These are phyloP conservation scores for Tonatia bakeri DNA, from an alignment of 2,113 vertebrate genomes.

Conservation along the genomic window DNA sequence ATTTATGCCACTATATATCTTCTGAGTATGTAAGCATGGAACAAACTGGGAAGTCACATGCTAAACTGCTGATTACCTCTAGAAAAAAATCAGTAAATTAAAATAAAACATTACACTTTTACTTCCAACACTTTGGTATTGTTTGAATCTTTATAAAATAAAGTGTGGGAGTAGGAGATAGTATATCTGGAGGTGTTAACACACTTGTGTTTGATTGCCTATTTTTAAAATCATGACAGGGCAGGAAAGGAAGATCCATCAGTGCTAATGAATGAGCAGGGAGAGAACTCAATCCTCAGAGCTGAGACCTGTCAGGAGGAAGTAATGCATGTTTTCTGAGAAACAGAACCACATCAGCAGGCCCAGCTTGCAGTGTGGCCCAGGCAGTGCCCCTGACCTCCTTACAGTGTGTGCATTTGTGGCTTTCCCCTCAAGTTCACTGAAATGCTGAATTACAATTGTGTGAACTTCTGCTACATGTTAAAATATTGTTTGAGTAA, in stretches of 20 bases:
- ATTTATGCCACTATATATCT: background rate
- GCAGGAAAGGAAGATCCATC: background rate
- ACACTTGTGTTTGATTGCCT: background rate
- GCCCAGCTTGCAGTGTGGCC: background rate
- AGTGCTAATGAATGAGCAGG: background rate
- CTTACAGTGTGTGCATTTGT: background rate
- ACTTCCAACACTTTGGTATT: background rate
- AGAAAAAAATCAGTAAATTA: background rate
- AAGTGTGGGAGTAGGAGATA: background rate
- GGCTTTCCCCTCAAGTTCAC: background rate
- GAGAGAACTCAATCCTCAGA: background rate
- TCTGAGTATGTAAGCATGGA: background rate
- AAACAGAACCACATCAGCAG: background rate
- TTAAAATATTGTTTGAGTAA: constrained; percentile 15
- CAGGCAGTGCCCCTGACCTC: background rate
- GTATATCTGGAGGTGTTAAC: background rate
- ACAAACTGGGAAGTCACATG: background rate
- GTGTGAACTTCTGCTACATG: background rate
- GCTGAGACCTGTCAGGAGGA: background rate
- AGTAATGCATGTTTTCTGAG: background rate
- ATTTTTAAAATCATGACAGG: background rate
- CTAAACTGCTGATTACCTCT: background rate
- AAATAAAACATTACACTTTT: background rate
- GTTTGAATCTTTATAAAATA: background rate
- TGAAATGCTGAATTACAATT: background rate